These are phyloP conservation scores for Acanthosoma haemorrhoidale DNA, from an alignment of 2,888 invertebrate species.

Conservation along the genomic window DNA sequence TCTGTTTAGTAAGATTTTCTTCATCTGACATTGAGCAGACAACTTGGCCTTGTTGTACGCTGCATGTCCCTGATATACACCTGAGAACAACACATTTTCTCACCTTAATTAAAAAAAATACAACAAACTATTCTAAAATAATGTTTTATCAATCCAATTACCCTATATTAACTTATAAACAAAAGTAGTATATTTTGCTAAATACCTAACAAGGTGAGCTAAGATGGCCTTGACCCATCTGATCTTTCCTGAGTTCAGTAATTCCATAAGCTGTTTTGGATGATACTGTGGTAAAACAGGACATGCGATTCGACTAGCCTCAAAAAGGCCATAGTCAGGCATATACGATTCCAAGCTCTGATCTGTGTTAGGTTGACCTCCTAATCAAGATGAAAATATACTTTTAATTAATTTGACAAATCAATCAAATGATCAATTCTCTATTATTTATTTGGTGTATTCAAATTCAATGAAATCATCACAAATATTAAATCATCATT, in stretches of 20 bases:
- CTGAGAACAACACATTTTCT: constrained; percentile 46
- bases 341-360: constrained; percentile 63
- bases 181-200: too few relatives aligned
- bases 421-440: too few relatives aligned
- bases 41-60: constrained; percentile 47
- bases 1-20: constrained; percentile 58
- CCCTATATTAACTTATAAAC: too few relatives aligned
- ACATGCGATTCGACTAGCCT: constrained; percentile 93
- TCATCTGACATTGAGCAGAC: constrained; percentile 49
- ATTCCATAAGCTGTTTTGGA: constrained; percentile 96
- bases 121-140: too few relatives aligned
- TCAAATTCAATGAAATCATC: too few relatives aligned
- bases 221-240: constrained; percentile 97
- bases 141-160: too few relatives aligned
- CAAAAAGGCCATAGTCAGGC: constrained; percentile 92
- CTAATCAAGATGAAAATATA: too few relatives aligned
- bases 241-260: constrained; percentile 96
- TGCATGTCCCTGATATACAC: constrained; percentile 60
- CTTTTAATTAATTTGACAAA: too few relatives aligned
- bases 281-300: constrained; percentile 98
- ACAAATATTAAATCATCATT: too few relatives aligned
- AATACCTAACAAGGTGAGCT: constrained; percentile 84
- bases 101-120: too few relatives aligned
- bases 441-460: too few relatives aligned
- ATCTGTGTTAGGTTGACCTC: constrained; percentile 26